These are phyloP conservation scores for Nycteola revayana DNA, from an alignment of 2,888 invertebrate species.

Conservation along the genomic window DNA sequence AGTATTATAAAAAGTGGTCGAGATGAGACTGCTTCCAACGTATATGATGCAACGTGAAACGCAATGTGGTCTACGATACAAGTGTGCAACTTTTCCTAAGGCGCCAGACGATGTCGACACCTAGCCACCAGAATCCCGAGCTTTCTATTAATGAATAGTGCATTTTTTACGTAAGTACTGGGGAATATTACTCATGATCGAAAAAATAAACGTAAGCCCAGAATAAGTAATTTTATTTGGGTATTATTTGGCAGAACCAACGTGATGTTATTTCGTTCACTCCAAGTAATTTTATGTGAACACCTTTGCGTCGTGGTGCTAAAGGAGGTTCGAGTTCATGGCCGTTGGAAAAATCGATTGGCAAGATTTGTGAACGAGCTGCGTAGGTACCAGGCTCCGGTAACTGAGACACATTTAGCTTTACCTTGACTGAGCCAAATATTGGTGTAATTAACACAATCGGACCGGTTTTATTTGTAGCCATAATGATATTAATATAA, in stretches of 20 bases:
- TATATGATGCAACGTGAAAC: slow-evolving; percentile 66
- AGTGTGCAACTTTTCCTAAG: slow-evolving; percentile 60
- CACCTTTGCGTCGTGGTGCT: slow-evolving; percentile 27
- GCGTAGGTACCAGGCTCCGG: slow-evolving; percentile 38
- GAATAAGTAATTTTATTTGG: too few species aligned
- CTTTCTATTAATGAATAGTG: slow-evolving; percentile 68
- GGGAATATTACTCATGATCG: slow-evolving; percentile 20
- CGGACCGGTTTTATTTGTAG: too few species aligned
- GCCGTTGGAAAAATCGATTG: slow-evolving; percentile 72
- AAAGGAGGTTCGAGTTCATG: slow-evolving; percentile 64
- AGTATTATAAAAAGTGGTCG: slow-evolving; percentile 46
- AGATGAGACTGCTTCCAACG: slow-evolving; percentile 42
- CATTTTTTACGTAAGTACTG: slow-evolving; percentile 36
- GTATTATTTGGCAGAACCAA: slow-evolving; percentile 29
- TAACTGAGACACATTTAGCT: slow-evolving; percentile 38
- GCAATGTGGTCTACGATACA: slow-evolving; percentile 53
- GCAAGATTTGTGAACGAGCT: slow-evolving; percentile 46
- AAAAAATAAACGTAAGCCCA: slow-evolving; percentile 18
- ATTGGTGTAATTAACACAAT: too few species aligned
- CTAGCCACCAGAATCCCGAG: slow-evolving; percentile 34
- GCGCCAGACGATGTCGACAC: slow-evolving; percentile 51
- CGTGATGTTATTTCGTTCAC: slow-evolving; percentile 47
- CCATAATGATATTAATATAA: too few species aligned
- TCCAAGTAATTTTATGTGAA: slow-evolving; percentile 47
- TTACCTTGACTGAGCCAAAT: slow-evolving; percentile 43